Evolutionary conservation across 2,888 invertebrate species (phyloP).

Genomic region (Troides helena): DNA sequence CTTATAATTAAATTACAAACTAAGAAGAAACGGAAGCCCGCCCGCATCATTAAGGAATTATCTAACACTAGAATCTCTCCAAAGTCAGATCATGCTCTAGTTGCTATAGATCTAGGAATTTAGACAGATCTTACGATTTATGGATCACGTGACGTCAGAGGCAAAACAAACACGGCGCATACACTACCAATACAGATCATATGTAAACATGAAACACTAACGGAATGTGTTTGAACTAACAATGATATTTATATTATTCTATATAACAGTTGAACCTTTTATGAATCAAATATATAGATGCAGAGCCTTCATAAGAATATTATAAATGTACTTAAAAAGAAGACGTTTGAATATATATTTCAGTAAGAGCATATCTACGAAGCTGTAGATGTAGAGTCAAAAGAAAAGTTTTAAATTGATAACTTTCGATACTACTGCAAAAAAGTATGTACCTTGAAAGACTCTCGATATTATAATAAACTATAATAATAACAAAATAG

Average conservation of each 20-base stretch:
- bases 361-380: too few relatives aligned
- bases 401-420: too few relatives aligned
- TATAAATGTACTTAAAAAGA: too few relatives aligned
- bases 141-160: conserved; percentile 11
- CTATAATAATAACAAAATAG: too few relatives aligned
- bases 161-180: conserved; percentile 16
- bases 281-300: too few relatives aligned
- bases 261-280: too few relatives aligned
- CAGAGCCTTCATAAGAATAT: too few relatives aligned
- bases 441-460: too few relatives aligned
- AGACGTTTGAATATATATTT: too few relatives aligned
- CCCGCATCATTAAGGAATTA: conserved; percentile 51
- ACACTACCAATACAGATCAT: conserved; percentile 8
- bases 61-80: conserved; percentile 36
- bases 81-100: conserved; percentile 57
- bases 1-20: conserved; percentile 27
- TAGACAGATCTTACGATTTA: conserved; percentile 16
- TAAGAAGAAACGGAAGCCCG: conserved; percentile 53
- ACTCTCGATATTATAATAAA: too few relatives aligned
- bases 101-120: conserved; percentile 33
- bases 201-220: conserved; percentile 4
- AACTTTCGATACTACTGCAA: too few relatives aligned
- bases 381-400: too few relatives aligned
- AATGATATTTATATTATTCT: conserved; percentile 2
- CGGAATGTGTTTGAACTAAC: neutral